Conservation (phyloP, 2,113 vertebrate genomes). For the Apteryx owenii region DNA sequence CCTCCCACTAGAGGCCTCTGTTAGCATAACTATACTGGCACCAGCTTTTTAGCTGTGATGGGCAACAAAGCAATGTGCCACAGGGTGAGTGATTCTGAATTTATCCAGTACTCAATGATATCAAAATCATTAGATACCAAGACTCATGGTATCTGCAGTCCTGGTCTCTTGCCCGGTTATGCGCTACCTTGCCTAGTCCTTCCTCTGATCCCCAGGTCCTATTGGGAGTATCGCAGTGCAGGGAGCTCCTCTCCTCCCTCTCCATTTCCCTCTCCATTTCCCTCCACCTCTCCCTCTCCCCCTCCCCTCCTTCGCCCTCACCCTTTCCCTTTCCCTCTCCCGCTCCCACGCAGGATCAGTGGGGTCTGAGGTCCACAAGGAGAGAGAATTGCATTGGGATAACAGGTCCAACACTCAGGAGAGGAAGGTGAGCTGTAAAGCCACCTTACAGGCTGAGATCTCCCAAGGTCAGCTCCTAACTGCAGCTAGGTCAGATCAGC, state of each 20-base stretch:
- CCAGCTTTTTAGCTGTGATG: neutral
- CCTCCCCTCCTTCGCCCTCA: neutral
- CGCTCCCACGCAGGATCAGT: neutral
- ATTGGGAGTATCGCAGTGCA: neutral
- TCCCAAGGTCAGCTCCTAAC: neutral
- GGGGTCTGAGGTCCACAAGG: neutral
- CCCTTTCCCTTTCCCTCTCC: neutral
- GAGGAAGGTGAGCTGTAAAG: neutral
- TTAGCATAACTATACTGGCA: neutral
- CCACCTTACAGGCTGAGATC: neutral
- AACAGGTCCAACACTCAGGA: neutral
- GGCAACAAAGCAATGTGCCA: neutral
- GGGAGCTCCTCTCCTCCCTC: neutral
- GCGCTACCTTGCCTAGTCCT: neutral
- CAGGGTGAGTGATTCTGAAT: neutral
- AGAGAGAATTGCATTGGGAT: neutral
- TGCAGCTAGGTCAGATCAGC: neutral
- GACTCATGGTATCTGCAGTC: rapidly evolving
- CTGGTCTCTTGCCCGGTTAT: neutral
- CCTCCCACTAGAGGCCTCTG: neutral
- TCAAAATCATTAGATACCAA: neutral
- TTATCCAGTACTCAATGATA: neutral
- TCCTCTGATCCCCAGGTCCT: neutral
- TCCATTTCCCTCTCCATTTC: neutral
- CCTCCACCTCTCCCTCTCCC: neutral